These are phyloP conservation scores for Acleris emargana DNA, from an alignment of 2,888 invertebrate genomes.

Conservation along the genomic window DNA sequence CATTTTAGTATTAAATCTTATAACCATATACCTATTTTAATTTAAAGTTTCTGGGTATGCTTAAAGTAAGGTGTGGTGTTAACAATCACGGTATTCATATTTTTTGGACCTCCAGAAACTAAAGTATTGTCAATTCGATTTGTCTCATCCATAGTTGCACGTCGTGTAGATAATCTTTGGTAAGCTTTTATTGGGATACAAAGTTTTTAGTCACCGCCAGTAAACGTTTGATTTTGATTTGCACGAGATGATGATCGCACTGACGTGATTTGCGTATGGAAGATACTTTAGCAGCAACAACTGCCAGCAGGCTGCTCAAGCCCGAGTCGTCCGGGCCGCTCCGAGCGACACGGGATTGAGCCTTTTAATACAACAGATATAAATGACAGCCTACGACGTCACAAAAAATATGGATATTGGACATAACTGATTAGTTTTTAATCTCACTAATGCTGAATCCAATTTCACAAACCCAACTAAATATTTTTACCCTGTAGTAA, in stretches of 20 bases:
- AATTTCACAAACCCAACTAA: conserved; percentile 3
- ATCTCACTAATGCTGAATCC: conserved; percentile 21
- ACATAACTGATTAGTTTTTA: conserved; percentile 49
- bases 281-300: conserved; percentile 19
- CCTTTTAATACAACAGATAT: conserved; percentile 46
- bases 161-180: conserved; percentile 54
- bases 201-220: conserved; percentile 51
- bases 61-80: conserved; percentile 32
- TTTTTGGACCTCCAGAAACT: conserved; percentile 61
- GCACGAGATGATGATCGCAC: conserved; percentile 61
- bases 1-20: conserved; percentile 16
- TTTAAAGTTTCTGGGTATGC: conserved; percentile 24
- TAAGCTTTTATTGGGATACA: conserved; percentile 45
- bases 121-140: conserved; percentile 21
- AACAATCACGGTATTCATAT: conserved; percentile 75
- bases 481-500: neutral
- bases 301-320: conserved; percentile 29
- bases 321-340: no score
- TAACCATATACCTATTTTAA: neutral
- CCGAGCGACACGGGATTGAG: conserved; percentile 38
- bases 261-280: conserved; percentile 20
- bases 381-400: conserved; percentile 77
- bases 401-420: conserved; percentile 82
- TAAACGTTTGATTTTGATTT: conserved; percentile 61
- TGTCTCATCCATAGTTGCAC: conserved; percentile 43